A percentile compares a stretch with the other conserved stretches of the same genome.
Evolutionary conservation across 2,113 vertebrate genomes (phyloP).

Genomic region (Chelonoidis abingdonii): DNA sequence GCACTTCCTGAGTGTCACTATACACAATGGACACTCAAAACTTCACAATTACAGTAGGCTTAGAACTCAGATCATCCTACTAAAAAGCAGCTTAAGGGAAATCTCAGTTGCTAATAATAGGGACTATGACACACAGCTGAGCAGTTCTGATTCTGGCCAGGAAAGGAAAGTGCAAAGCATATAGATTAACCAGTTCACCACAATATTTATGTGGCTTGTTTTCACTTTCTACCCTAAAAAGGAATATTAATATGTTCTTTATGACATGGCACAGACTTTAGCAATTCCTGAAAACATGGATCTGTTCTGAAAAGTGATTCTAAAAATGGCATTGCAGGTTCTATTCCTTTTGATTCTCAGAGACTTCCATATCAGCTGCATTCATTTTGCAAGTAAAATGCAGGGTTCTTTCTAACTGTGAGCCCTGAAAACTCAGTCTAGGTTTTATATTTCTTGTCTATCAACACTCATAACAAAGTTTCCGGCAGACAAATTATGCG

Average conservation of each 20-base stretch:
- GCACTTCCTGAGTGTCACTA: background rate
- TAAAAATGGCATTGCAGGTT: background rate
- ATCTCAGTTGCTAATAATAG: background rate
- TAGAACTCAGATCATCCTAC: background rate
- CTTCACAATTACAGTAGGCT: background rate
- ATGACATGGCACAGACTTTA: background rate
- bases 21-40: background rate
- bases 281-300: background rate
- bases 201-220: background rate
- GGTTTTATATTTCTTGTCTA: background rate
- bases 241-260: background rate
- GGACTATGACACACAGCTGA: background rate
- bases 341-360: background rate
- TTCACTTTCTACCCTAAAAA: background rate
- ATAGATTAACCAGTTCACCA: background rate
- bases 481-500: background rate
- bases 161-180: background rate
- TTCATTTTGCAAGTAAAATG: constrained; percentile 29
- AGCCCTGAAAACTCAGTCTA: background rate
- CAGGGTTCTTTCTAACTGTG: background rate
- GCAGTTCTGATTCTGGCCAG: background rate
- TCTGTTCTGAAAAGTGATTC: background rate
- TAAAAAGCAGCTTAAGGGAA: background rate
- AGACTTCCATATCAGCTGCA: background rate
- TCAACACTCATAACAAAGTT: background rate